Percentiles rank a stretch among this genome's conserved stretches.
These are phyloP conservation scores for Callitettix versicolor DNA, from an alignment of 1,140 invertebrate species.

Conservation along the genomic window DNA sequence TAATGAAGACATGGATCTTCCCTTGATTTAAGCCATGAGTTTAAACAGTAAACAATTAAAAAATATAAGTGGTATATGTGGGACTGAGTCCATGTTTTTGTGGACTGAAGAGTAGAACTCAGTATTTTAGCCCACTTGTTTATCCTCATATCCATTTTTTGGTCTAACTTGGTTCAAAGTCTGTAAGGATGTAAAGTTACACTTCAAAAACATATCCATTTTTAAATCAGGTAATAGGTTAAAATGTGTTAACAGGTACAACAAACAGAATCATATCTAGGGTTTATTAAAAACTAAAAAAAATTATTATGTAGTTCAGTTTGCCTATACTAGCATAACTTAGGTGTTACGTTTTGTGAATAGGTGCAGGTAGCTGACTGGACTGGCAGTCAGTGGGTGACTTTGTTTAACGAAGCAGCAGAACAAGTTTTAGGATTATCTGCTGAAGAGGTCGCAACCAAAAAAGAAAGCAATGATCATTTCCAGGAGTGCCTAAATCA, in stretches of 20 bases:
- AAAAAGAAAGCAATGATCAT: constrained; percentile 49
- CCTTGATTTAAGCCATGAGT: too few species aligned
- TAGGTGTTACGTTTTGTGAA: constrained; percentile 21
- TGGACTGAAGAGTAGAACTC: too few species aligned
- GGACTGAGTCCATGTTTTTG: too few species aligned
- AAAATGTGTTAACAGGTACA: background rate
- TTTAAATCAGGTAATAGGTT: too few species aligned
- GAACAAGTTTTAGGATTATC: constrained; percentile 66
- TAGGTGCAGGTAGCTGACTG: constrained; percentile 71
- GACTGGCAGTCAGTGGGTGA: constrained; percentile 73
- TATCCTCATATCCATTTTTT: too few species aligned
- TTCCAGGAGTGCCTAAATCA: constrained; percentile 53
- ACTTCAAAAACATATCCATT: too few species aligned
- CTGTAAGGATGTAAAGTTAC: too few species aligned
- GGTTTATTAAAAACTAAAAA: background rate
- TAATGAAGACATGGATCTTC: too few species aligned
- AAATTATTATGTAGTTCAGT: background rate
- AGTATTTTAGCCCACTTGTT: too few species aligned
- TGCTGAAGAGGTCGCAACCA: constrained; percentile 66
- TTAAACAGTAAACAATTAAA: too few species aligned
- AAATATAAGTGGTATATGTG: too few species aligned
- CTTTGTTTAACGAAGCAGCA: constrained; percentile 78
- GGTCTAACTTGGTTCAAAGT: too few species aligned
- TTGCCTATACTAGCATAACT: background rate
- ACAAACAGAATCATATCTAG: background rate